These are phyloP conservation scores for Dryococelus australis DNA, from an alignment of 2,888 invertebrate species.

Conservation along the genomic window DNA sequence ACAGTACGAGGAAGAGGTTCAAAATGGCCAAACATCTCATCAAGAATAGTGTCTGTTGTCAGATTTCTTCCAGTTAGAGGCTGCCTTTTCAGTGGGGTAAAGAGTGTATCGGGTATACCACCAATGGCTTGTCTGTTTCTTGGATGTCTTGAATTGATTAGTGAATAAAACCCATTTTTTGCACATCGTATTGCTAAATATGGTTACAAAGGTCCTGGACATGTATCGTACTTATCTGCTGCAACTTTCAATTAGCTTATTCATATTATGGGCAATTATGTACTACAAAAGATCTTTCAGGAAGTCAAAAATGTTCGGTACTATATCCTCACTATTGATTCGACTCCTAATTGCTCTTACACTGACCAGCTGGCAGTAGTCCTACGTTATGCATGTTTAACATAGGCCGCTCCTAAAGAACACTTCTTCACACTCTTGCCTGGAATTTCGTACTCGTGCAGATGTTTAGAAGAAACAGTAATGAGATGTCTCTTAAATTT, in stretches of 20 bases:
- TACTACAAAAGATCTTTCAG: not conserved
- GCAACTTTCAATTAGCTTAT: not conserved
- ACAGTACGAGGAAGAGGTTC: no score
- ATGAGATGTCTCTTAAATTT: not conserved
- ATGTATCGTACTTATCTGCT: not conserved
- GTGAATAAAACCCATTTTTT: no score
- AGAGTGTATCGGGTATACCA: no score
- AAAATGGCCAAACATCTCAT: no score
- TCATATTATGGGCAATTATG: not conserved
- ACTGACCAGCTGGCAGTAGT: constrained; percentile 17
- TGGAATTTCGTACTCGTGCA: no score
- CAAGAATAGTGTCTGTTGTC: no score
- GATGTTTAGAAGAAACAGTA: not conserved
- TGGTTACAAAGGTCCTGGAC: no score
- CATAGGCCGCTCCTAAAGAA: not conserved
- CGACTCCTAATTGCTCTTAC: not conserved
- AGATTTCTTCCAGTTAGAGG: no score
- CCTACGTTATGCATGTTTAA: constrained; percentile 2
- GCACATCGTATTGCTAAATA: no score
- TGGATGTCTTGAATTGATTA: no score
- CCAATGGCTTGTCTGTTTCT: no score
- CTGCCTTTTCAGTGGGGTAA: no score
- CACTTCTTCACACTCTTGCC: not conserved
- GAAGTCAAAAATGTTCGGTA: not conserved
- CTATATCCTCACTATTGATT: not conserved